Evolutionary conservation across 2,113 vertebrate genomes (phyloP).

Genomic region (Vanacampus margaritifer): DNA sequence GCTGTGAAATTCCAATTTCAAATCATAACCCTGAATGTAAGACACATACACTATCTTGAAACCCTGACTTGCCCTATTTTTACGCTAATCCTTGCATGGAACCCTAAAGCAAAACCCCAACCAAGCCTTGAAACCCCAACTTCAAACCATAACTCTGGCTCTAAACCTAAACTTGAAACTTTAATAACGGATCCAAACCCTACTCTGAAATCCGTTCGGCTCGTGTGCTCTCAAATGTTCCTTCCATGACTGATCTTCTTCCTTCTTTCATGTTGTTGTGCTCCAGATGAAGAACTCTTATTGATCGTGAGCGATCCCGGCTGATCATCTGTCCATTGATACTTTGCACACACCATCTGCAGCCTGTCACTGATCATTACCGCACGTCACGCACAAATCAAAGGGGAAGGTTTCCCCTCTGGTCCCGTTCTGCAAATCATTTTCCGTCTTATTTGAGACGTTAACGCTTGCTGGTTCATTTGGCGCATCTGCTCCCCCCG

Average conservation of each 20-base stretch:
- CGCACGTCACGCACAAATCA: not conserved
- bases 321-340: not conserved
- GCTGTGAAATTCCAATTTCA: no score
- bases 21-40: no score
- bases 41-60: no score
- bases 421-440: not conserved
- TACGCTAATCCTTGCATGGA: no score
- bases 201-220: no score
- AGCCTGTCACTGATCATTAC: not conserved
- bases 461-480: not conserved
- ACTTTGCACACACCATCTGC: not conserved
- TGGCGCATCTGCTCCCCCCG: not conserved
- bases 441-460: not conserved
- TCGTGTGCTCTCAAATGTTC: no score
- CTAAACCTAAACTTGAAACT: no score
- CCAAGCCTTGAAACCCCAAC: no score
- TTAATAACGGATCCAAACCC: no score
- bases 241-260: not conserved
- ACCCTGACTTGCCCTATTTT: no score
- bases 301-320: not conserved
- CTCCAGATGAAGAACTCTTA: not conserved
- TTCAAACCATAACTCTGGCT: no score
- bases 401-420: not conserved
- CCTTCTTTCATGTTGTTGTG: not conserved
- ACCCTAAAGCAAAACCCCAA: no score